Base-by-base conservation (phyloP, 2,113 vertebrate species). In the Marmota flaviventris region DNA sequence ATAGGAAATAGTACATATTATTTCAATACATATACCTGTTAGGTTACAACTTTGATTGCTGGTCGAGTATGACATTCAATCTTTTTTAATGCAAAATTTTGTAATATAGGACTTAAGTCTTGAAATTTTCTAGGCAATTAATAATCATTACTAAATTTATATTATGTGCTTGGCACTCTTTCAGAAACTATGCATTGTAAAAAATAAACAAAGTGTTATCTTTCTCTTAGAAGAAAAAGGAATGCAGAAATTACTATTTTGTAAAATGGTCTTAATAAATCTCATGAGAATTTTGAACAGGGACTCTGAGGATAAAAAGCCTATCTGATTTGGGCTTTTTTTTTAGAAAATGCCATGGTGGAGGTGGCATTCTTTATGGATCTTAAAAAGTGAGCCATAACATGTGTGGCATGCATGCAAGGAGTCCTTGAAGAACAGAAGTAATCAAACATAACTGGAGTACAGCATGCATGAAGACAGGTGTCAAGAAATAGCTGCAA, bases 241-340 rank as follows among this genome's bases (percentile, higher is more conserved):
- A 96, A 94, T 61, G 10, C 32, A 83, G 61, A 89, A 78, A 45
- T 81, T 89, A 22, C 14, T 79, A 7, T 77, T 97, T 91, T 67
- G 18, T 93, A 91, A 70, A 58, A 45, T 78, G 37, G 29, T 85
- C 29, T n/a, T 82, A 75, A 72, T 58, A 56, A 91, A 95, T 94
- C 10, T 58, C 75, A 51, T 76, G 32, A 29, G 17, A 70, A 70
- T 84, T 72, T 58, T 6, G 53, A 90, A n/a, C 22, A 83, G 8
- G 20, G 45, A 90, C 42, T 85, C 17, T 88, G 32, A 91, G 77
- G n/a, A 56, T 37, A 70, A 34, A 86, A 37, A 61, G 17, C 61
- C 10, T 79, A 53, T 67, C 48, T 85, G 45, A 81, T 5, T 69
- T 61, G 45, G 24, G 45, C 20, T 83, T 78, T 45, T 45, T 45